A percentile compares a stretch with the other conserved stretches of the same genome.
Conservation (phyloP, 2,888 invertebrate genomes). For the Chirona hameri region DNA sequence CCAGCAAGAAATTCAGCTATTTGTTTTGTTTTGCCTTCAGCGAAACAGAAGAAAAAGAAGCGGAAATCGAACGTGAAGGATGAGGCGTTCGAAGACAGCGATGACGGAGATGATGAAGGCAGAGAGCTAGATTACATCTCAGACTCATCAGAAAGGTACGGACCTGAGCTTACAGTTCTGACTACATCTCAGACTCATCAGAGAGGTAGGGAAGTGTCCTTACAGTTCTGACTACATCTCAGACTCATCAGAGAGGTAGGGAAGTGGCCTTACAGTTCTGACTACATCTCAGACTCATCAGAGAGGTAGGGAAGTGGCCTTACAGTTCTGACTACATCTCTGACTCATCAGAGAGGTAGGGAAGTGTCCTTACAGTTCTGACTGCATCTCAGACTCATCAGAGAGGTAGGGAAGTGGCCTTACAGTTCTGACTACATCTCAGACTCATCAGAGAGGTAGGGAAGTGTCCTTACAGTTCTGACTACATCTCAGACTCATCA, state of each 20-base stretch:
- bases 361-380: no score
- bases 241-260: no score
- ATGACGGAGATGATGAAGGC: constrained; percentile 95
- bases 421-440: constrained; percentile 37
- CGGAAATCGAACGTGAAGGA: constrained; percentile 78
- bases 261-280: no score
- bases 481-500: no score
- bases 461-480: no score
- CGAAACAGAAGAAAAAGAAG: constrained; percentile 52
- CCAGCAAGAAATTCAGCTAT: background rate
- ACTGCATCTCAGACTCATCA: no score
- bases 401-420: no score
- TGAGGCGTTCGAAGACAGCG: constrained; percentile 92
- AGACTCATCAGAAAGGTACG: constrained; percentile 70
- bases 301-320: background rate
- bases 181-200: no score
- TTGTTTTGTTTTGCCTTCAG: background rate
- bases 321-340: background rate
- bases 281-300: no score
- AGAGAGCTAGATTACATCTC: constrained; percentile 92
- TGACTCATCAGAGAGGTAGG: no score
- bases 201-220: no score
- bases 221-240: no score
- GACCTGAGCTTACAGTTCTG: constrained; percentile 3
- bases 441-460: background rate